Base-by-base conservation (phyloP, 2,888 invertebrate genomes). In the Norana najaformis region DNA sequence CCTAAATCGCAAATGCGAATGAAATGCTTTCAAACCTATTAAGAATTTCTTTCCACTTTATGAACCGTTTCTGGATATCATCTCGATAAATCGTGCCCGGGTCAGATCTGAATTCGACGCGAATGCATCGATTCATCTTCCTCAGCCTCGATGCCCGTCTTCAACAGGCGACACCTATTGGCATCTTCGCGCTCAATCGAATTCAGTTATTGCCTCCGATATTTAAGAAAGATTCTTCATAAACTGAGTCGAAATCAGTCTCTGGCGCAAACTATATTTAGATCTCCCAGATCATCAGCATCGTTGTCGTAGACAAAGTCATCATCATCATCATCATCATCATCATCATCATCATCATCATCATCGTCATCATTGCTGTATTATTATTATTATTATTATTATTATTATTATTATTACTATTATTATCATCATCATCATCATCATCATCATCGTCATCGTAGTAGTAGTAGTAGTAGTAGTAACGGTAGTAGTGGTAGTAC, bases 281-380 rank as follows among this genome's bases (percentile, higher is more conserved):
- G n/a, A 47, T 47, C 47, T 4, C 23, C 20, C 20, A 23, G 8
- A 1, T 47, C 1, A 23, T 47, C 23, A 23, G 14, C 14, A 47
- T 47, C 23, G 47, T 47, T 23, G 47, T 88, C 88, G 37, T 6
- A 4, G 35, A 20, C 83, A 83, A n/a, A 3, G n/a, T 83, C 83
- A 35, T 83, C 35, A 83, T 83, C 83, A 83, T 83, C 83, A 53
- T 69, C 34, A 14, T 89, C 34, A 35, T 6, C n/a, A 39, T 36
- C 89, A 37, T 88, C 53, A 89, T 37, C 69, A 88, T 47, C 88
- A 47, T 88, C 53, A 35, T 69, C 53, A 20, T 89, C n/a, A 13
- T 89, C 13, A 39, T 83, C 89, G 20, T 90, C 53, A 89, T 82
- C n/a, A 82, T 18, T 53, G 53, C 16, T 53, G 53, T 23, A 53